Evolutionary conservation across 2,113 vertebrate species (phyloP), one percentile per base, ranked within the genome.

Genomic region (Illadopsis cleaveri): DNA sequence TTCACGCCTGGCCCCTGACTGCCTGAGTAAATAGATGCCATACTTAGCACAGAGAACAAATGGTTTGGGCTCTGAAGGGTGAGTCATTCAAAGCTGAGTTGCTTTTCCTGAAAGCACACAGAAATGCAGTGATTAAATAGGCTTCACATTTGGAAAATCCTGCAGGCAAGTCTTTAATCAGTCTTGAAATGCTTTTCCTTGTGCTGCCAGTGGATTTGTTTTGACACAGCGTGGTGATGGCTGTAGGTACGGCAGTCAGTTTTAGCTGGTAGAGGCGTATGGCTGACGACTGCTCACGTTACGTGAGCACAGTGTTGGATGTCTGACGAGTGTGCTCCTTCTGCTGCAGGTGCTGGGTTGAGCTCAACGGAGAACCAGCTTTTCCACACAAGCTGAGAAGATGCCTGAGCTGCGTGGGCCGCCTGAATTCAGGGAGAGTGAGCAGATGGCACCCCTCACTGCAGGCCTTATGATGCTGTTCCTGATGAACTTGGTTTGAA

Each of bases 131-230:
- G 64, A 82, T 94, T 91, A 88, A 93, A 87, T 45, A 80, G 38
- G 28, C 21, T 85, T 76, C 82, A 31, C 72, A 64, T 88, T 90
- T 82, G 58, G 72, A 94, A 95, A 96, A 96, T 89, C 89, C 47
- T 91, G 58, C 65, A 53, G 70, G 48, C 45, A 94, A 73, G 82
- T 45, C 58, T 64, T 94, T 80, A 57, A 82, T 80, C 54, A 64
- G 10, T 84, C 72, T 61, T 78, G 71, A 94, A 96, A 80, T 82
- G 50, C 44, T 65, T 69, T 51, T 84, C 50, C 50, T 66, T 91
- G 68, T 79, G n/a, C 31, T 78, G 35, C 48, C 60, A 25, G 80
- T 95, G 35, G 86, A 12, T 93, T 66, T 95, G 64, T 95, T 96
- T 70, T 94, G 92, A 88, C 62, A 80, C 17, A 84, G 54, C 47